phyloP scores from a whole-genome alignment of 2,113 vertebrate species.

The Pantherophis guttatus region DNA sequence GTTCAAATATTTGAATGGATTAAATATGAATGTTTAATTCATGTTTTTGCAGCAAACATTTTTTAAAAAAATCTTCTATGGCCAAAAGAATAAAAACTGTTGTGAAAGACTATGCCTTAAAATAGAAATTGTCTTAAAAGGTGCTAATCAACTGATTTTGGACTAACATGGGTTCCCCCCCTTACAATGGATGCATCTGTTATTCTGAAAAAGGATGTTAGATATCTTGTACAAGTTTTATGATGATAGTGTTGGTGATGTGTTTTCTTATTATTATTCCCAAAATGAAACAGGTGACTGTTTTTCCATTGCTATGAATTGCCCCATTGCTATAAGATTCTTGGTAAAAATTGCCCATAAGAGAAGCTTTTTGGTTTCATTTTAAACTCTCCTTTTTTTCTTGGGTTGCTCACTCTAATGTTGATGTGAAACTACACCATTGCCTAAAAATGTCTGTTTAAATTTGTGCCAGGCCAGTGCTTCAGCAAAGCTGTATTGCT shows the following conservation, averaged over 20 bases:
- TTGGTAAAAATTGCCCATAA: not conserved
- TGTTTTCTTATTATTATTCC: fast-evolving
- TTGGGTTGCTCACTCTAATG: slow-evolving; percentile 8
- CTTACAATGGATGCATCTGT: not conserved
- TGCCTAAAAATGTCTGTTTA: slow-evolving; percentile 59
- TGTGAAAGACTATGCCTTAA: not conserved
- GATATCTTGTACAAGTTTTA: not conserved
- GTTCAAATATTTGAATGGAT: not conserved
- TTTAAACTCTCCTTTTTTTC: not conserved
- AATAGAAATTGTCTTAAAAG: not conserved
- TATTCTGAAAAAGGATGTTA: not conserved
- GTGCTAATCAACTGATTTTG: not conserved
- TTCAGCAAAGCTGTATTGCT: slow-evolving; percentile 20
- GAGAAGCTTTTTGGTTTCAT: not conserved
- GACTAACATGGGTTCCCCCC: not conserved
- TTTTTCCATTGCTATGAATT: not conserved
- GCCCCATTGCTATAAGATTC: not conserved
- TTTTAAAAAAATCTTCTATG: not conserved
- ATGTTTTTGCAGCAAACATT: not conserved
- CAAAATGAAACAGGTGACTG: not conserved
- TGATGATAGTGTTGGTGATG: fast-evolving
- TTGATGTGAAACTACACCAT: slow-evolving; percentile 39
- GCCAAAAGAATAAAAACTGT: not conserved
- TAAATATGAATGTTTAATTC: not conserved
- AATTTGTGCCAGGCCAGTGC: slow-evolving; percentile 57